Base-by-base conservation (phyloP, 1,140 invertebrate species). In the Drosophila punjabiensis region DNA sequence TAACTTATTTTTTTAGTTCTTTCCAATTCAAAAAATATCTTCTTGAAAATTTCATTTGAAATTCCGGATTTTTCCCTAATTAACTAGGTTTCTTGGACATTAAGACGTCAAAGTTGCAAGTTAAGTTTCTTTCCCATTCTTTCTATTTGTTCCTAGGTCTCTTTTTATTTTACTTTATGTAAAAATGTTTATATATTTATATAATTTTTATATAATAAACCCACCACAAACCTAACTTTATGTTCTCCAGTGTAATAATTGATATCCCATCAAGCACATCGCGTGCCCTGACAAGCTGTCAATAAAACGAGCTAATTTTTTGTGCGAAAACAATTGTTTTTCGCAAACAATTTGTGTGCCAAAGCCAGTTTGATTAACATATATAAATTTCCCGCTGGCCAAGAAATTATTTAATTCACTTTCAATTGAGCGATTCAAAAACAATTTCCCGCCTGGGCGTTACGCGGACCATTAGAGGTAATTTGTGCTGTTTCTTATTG, bases 361-460 rank as follows among this genome's bases (percentile, higher is more conserved):
- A 63, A 35, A 78, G 30, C 56, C 18, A 45, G 60, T 52, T 75
- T 24, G 55, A 75, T 75, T 74, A 74, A 75, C 56, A 69, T 70
- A 18, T 70, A 18, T 41, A 70, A n/a, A n/a, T 58, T 41, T 39
- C 14, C 24, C 37, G 47, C 11, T 69, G 74, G 52, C 76, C 76
- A 55, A 69, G 64, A 62, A 69, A 78, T 67, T 24, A 45, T 58
- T 63, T 43, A 63, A 45, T 43, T 66, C 30, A 45, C 33, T 63
- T 55, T 61, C 59, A 61, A 69, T 67, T 56, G 47, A 74, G 56
- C 71, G 37, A 62, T 76, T 62, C 59, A 62, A 53, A 66, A 73
- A 56, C 76, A 61, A 77, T 62, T 52, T 67, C 28, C 52, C 45
- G 52, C 66, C 74, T 63, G 71, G 81, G 77, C 81, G 81, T 76